A percentile compares a stretch with the other conserved stretches of the same genome.
Evolutionary conservation across 2,888 invertebrate genomes (phyloP).

Genomic region (Sarcophaga subvicina): DNA sequence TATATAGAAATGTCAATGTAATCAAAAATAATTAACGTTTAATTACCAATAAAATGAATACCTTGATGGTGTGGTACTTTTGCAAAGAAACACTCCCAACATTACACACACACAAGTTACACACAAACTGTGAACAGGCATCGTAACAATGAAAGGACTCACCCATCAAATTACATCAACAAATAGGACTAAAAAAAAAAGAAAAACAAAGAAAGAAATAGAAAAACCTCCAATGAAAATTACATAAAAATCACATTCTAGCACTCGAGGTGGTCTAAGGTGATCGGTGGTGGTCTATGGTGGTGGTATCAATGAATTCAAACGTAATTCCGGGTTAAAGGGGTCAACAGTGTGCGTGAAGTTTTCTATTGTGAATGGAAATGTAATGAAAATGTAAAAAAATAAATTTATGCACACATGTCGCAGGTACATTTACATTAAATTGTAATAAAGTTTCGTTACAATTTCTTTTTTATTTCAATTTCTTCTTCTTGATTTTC

Average conservation of each 20-base stretch:
- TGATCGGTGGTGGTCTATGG: neutral
- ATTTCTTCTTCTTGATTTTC: neutral
- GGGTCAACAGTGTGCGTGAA: neutral
- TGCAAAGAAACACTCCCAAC: conserved; percentile 30
- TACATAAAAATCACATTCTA: conserved; percentile 64
- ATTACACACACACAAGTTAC: neutral
- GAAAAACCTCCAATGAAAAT: conserved; percentile 4
- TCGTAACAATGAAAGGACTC: conserved; percentile 20
- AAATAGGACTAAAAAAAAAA: conserved; percentile 10
- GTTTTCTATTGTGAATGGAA: neutral
- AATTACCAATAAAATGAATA: conserved; percentile 65
- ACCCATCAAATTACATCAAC: conserved; percentile 27
- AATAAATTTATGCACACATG: conserved; percentile 64
- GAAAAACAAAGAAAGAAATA: neutral
- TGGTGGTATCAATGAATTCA: neutral
- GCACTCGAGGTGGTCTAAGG: conserved; percentile 7
- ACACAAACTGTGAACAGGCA: neutral
- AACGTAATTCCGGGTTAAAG: neutral
- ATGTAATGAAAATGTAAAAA: conserved; percentile 19
- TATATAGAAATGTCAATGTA: conserved; percentile 23
- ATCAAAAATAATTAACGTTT: conserved; percentile 67
- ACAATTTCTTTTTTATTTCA: conserved; percentile 1
- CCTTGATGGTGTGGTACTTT: neutral
- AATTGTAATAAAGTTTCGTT: conserved; percentile 70
- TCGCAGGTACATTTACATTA: conserved; percentile 67